Base-by-base conservation (phyloP, 2,113 vertebrate genomes). In the Hippocampus barbouri region DNA sequence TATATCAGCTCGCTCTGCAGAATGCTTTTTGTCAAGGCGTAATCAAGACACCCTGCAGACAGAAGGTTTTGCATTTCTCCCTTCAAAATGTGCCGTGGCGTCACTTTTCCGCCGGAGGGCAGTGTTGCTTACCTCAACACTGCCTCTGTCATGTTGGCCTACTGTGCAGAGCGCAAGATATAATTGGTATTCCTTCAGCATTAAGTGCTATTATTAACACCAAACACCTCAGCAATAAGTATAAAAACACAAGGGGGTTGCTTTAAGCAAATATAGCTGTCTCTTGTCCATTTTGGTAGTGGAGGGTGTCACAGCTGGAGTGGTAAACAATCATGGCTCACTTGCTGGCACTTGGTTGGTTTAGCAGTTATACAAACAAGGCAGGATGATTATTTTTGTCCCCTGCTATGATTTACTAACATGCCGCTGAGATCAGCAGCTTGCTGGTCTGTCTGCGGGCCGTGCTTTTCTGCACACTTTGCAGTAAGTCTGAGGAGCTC, bases 401-500 rank as follows among this genome's bases (percentile, higher is more conserved):
- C 66, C 47, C 16, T 30, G 70, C 75, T 84, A 74, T 81, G 82
- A 82, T 87, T 87, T 86, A 84, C 79, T 82, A 89, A 84, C 79
- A 79, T 82, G 82, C 77, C 80, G 73, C 71, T 70, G 67, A 91
- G 88, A 88, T 91, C 83, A 86, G 79, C 86, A 87, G 87, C 87
- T 89, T 79, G 86, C 81, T 78, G 83, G 78, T 72, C 66, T 81
- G 74, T 69, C 80, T 79, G 84, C 88, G 84, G 77, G 80, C 81
- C 84, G 66, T 84, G 73, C 84, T 85, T 89, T 82, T 81, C 79
- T 73, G 80, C 72, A 70, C 45, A 81, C 73, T 86, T 79, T 85
- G 86, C 83, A 73, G 86, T 90, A 87, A 89, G 81, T 88, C 87
- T 71, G 80, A 86, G 88, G 87, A 92, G 92, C 89, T 83, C 80